phyloP scores from a whole-genome alignment of 2,113 vertebrate species.

The Pachyramphus minor region DNA sequence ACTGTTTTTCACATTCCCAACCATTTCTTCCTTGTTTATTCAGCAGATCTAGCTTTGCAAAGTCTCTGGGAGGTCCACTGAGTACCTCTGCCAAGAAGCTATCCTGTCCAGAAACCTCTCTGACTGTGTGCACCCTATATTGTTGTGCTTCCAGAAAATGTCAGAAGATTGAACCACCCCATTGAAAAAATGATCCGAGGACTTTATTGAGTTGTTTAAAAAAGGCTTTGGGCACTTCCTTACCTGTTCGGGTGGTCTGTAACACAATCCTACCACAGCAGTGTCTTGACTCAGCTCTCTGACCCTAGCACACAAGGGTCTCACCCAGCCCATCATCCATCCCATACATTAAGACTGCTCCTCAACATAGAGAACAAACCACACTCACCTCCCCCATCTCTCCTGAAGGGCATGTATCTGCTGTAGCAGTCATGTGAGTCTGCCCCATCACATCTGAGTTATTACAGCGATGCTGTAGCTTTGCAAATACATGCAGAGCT shows the following conservation, averaged over 20 bases:
- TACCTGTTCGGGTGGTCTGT: background rate
- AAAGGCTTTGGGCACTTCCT: background rate
- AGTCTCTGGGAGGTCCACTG: background rate
- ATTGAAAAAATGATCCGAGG: background rate
- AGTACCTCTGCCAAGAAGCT: background rate
- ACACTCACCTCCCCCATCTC: fast-evolving
- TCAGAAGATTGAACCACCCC: background rate
- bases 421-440: background rate
- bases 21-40: background rate
- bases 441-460: background rate
- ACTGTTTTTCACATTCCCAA: background rate
- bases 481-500: background rate
- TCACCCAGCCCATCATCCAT: background rate
- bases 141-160: background rate
- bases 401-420: background rate
- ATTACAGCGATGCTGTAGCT: background rate
- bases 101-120: background rate
- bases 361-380: background rate
- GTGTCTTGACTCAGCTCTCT: background rate
- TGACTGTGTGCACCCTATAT: background rate
- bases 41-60: background rate
- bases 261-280: background rate
- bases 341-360: background rate
- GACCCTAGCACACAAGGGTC: background rate
- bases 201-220: background rate